Evolutionary conservation across 2,113 vertebrate genomes (phyloP).

Genomic region (Catagonus wagneri): DNA sequence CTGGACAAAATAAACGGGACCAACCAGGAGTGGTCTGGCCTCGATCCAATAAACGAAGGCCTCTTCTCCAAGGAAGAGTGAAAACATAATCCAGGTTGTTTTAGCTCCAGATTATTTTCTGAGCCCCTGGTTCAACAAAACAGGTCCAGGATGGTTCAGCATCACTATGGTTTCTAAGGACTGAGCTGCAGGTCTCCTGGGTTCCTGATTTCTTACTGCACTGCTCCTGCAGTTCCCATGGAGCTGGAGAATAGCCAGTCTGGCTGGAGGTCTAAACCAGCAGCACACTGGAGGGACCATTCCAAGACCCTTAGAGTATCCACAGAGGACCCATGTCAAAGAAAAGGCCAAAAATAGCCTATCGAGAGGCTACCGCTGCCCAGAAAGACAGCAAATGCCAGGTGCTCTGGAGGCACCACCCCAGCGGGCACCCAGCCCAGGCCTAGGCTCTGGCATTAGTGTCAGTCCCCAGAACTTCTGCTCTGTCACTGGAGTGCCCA

Average conservation of each 20-base stretch:
- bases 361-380: conserved; percentile 38
- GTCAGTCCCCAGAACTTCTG: conserved; percentile 76
- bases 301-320: conserved; percentile 21
- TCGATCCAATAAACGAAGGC: conserved; percentile 49
- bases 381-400: conserved; percentile 67
- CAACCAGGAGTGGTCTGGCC: background rate
- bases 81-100: conserved; percentile 33
- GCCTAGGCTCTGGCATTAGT: conserved; percentile 37
- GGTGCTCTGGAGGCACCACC: conserved; percentile 72
- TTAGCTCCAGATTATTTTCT: conserved; percentile 42
- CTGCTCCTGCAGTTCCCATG: conserved; percentile 51
- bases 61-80: conserved; percentile 39
- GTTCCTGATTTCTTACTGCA: conserved; percentile 40
- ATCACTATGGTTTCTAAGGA: background rate
- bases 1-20: conserved; percentile 39
- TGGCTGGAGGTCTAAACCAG: conserved; percentile 44
- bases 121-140: conserved; percentile 23
- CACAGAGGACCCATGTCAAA: conserved; percentile 10
- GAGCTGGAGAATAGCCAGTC: conserved; percentile 43
- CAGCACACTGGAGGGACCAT: background rate
- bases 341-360: conserved; percentile 74
- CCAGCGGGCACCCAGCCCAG: conserved; percentile 70
- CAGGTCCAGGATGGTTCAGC: background rate
- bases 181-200: conserved; percentile 31
- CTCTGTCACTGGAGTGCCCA: conserved; percentile 66